Percentiles rank a stretch among this genome's conserved stretches.
phyloP scores from a whole-genome alignment of 2,113 vertebrate genomes.

The Pogonocichla stellata region DNA sequence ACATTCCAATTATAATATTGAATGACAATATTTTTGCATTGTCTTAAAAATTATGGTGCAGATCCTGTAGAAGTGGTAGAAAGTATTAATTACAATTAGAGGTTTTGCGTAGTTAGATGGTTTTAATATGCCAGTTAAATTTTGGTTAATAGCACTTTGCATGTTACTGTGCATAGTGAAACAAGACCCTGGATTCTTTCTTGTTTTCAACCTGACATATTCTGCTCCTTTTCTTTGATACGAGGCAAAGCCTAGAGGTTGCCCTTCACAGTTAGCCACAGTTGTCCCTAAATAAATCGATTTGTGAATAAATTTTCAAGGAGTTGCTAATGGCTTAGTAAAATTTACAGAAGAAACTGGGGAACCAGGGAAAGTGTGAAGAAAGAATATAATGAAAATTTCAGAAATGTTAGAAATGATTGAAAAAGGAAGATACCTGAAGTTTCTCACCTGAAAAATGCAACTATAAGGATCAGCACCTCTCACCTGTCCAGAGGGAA shows the following conservation, averaged over 20 bases:
- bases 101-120: not conserved
- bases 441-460: not conserved
- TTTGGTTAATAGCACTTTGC: not conserved
- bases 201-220: not conserved
- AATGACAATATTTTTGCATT: slow-evolving; percentile 47
- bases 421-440: not conserved
- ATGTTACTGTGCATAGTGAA: not conserved
- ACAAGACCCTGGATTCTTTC: not conserved
- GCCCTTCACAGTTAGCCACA: not conserved
- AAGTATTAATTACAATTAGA: not conserved
- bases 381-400: not conserved
- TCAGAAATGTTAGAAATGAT: not conserved
- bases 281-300: not conserved
- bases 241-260: not conserved
- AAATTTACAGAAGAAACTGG: not conserved
- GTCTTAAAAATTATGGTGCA: slow-evolving; percentile 24
- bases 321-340: not conserved
- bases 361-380: not conserved
- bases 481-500: not conserved
- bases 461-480: not conserved
- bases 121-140: not conserved
- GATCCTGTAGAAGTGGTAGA: not conserved
- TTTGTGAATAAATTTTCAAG: not conserved
- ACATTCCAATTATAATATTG: not conserved
- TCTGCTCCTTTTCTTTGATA: not conserved